Conservation (phyloP, 2,797 vertebrate genomes). For the Paguma larvata region DNA sequence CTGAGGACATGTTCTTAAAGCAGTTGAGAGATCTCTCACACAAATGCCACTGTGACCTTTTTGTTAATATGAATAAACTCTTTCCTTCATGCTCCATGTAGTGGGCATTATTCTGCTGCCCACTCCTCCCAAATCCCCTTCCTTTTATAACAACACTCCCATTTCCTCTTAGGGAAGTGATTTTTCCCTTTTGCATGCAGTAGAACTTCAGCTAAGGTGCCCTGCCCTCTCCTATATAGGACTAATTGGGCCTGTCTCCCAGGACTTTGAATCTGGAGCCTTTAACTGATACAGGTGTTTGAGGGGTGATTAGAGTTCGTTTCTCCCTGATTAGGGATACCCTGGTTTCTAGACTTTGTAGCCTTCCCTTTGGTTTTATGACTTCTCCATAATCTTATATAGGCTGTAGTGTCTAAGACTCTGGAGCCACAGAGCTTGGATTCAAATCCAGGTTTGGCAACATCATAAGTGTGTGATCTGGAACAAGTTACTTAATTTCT, state of each 20-base stretch:
- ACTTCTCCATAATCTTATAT: neutral
- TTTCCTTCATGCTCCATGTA: constrained; percentile 16
- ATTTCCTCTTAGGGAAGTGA: neutral
- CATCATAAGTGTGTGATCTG: neutral
- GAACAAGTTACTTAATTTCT: constrained; percentile 11
- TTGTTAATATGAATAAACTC: neutral
- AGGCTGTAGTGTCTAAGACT: neutral
- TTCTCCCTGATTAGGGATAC: neutral
- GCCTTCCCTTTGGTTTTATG: neutral
- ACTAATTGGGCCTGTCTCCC: neutral
- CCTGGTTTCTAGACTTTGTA: neutral
- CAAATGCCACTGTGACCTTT: neutral
- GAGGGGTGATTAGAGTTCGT: neutral
- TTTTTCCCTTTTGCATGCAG: neutral
- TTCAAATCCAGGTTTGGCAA: constrained; percentile 3
- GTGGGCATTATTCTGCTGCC: neutral
- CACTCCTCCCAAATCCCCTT: neutral
- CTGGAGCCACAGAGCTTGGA: neutral
- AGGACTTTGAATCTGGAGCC: neutral
- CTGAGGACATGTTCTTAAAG: neutral
- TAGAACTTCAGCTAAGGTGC: neutral
- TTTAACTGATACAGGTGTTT: neutral
- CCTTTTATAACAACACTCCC: neutral
- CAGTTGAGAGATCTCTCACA: neutral
- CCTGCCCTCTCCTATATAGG: neutral